Percentiles rank a stretch among this genome's conserved stretches.
Conservation (phyloP, 2,888 invertebrate genomes). For the Drepanosiphum platanoidis region DNA sequence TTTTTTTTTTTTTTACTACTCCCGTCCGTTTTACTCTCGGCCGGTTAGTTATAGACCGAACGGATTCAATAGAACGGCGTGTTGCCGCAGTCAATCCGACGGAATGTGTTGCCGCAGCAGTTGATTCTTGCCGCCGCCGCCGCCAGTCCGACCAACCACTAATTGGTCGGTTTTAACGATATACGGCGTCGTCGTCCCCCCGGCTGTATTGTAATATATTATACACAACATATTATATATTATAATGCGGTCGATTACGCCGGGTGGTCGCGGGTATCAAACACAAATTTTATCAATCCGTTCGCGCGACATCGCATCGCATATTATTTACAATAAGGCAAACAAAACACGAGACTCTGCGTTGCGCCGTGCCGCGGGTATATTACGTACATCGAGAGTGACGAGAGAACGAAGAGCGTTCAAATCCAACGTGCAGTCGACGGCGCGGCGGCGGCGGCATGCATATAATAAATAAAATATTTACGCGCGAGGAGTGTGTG, state of each 20-base stretch:
- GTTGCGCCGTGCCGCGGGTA: no score
- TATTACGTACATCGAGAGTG: no score
- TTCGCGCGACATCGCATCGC: not conserved
- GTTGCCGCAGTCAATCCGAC: not conserved
- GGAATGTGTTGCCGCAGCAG: conserved; percentile 5
- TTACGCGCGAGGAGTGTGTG: no score
- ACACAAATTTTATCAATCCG: not conserved
- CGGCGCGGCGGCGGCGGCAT: not conserved
- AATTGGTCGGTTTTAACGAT: conserved; percentile 1
- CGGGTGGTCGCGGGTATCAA: conserved; percentile 34
- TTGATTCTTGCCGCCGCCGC: not conserved
- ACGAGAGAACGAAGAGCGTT: not conserved
- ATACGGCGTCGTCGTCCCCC: not conserved
- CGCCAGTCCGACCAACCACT: conserved; percentile 6
- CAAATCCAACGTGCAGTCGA: not conserved
- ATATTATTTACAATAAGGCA: not conserved
- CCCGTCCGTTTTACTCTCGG: not conserved
- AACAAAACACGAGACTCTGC: no score
- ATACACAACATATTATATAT: not conserved
- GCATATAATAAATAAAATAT: no score
- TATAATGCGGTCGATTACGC: conserved; percentile 26
- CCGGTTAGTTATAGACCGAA: not conserved
- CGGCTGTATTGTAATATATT: not conserved
- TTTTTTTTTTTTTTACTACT: not conserved
- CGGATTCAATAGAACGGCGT: not conserved